A percentile compares a stretch with the other conserved stretches of the same genome.
These are phyloP conservation scores for Parnassius glacialis DNA, from an alignment of 2,888 invertebrate species.

Conservation along the genomic window DNA sequence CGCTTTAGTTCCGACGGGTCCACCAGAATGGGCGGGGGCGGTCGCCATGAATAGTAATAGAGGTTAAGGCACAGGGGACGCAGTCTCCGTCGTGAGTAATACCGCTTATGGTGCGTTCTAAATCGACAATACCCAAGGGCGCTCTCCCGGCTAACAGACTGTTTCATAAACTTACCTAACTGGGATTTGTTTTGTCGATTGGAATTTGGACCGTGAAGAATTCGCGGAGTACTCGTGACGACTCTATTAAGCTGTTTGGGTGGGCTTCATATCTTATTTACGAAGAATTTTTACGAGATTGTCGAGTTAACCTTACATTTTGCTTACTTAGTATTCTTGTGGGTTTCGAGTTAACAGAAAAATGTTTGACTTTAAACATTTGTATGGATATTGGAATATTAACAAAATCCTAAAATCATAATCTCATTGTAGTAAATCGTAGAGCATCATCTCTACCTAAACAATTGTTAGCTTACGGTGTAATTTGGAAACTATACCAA, in stretches of 20 bases:
- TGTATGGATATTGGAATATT: too few relatives aligned
- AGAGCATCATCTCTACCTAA: not conserved
- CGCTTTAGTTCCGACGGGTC: constrained; percentile 35
- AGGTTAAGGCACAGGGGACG: constrained; percentile 57
- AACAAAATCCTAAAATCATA: too few relatives aligned
- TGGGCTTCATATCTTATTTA: constrained; percentile 6
- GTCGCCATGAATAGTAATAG: constrained; percentile 75
- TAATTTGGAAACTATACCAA: too few relatives aligned
- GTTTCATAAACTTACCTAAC: constrained; percentile 56
- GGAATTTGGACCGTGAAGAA: constrained; percentile 21
- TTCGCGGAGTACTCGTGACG: constrained; percentile 19
- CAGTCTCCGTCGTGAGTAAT: constrained; percentile 51
- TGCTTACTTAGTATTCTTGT: too few relatives aligned
- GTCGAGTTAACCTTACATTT: too few relatives aligned
- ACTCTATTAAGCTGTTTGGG: constrained; percentile 17
- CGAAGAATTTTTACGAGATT: not conserved
- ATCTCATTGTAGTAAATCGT: not conserved
- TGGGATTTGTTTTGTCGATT: constrained; percentile 39
- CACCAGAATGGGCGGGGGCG: constrained; percentile 50
- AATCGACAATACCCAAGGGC: constrained; percentile 74
- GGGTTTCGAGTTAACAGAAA: too few relatives aligned
- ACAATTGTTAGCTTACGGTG: too few relatives aligned
- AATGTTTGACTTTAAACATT: too few relatives aligned
- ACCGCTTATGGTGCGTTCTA: constrained; percentile 77
- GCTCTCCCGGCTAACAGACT: constrained; percentile 55